These are phyloP conservation scores for Salminus brasiliensis DNA, from an alignment of 2,113 vertebrate genomes.

Conservation along the genomic window DNA sequence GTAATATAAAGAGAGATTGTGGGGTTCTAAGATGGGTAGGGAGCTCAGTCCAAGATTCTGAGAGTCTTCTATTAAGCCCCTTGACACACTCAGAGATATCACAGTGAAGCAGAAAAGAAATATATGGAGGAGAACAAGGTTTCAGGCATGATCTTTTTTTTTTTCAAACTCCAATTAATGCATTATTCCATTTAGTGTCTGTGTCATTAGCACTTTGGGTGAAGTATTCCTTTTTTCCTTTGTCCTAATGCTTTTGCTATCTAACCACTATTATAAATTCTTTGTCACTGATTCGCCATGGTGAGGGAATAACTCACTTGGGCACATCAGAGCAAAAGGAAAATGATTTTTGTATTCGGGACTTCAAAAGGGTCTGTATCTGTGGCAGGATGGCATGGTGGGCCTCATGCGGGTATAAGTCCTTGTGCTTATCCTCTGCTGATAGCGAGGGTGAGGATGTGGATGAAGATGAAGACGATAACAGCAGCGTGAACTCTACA, in stretches of 20 bases:
- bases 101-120: background rate
- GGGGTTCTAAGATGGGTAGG: too few relatives aligned
- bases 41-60: too few relatives aligned
- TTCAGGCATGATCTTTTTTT: background rate
- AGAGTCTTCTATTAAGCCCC: too few relatives aligned
- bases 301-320: background rate
- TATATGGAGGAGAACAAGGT: background rate
- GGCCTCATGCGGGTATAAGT: constrained; percentile 83
- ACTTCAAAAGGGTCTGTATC: background rate
- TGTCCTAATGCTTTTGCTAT: background rate
- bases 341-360: background rate
- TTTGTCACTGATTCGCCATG: background rate
- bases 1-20: background rate
- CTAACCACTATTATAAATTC: background rate
- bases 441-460: constrained; percentile 78
- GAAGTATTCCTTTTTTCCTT: background rate
- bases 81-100: background rate
- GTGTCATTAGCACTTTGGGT: background rate
- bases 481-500: constrained; percentile 63
- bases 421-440: constrained; percentile 77
- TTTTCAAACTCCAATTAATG: background rate
- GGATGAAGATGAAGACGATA: constrained; percentile 60
- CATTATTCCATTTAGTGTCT: background rate
- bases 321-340: background rate
- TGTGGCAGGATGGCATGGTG: constrained; percentile 86